phyloP scores from a whole-genome alignment of 2,888 invertebrate species.

The Crematogaster levior region DNA sequence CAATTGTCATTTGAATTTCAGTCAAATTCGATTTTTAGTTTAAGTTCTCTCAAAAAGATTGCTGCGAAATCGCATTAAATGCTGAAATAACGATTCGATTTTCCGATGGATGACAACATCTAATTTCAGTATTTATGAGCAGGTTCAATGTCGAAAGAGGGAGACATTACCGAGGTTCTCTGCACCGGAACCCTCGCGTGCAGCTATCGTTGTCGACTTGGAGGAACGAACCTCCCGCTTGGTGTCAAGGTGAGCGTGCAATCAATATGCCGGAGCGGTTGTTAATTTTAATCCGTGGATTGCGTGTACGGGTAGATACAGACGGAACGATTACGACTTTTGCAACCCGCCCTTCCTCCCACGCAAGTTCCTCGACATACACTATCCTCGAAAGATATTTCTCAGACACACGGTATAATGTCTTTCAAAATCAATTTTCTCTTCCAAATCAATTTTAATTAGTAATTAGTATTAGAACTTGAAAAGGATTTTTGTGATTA shows the following conservation, averaged over 20 bases:
- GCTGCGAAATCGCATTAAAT: conserved; percentile 2
- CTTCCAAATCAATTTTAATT: not conserved
- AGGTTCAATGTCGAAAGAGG: conserved; percentile 38
- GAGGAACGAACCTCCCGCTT: conserved; percentile 58
- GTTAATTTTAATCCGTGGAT: conserved; percentile 77
- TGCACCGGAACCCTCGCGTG: conserved; percentile 42
- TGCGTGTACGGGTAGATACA: conserved; percentile 68
- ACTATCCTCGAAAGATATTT: not conserved
- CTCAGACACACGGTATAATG: not conserved
- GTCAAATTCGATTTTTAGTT: not conserved
- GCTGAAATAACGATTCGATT: conserved; percentile 25
- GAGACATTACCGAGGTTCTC: conserved; percentile 22
- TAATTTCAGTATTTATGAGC: conserved; percentile 36
- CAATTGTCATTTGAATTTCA: not conserved
- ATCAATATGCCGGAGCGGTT: conserved; percentile 78
- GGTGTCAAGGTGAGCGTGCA: conserved; percentile 79
- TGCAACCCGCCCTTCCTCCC: conserved; percentile 54
- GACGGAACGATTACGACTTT: conserved; percentile 72
- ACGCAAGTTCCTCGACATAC: conserved; percentile 17
- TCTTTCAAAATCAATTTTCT: not conserved
- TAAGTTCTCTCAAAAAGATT: conserved; percentile 2
- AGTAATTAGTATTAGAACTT: not conserved
- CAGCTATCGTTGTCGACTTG: conserved; percentile 1
- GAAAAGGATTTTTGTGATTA: not conserved
- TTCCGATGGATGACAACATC: not conserved